Evolutionary conservation across 2,797 vertebrate species (phyloP).

Genomic region (Rhinatrema bivittatum): DNA sequence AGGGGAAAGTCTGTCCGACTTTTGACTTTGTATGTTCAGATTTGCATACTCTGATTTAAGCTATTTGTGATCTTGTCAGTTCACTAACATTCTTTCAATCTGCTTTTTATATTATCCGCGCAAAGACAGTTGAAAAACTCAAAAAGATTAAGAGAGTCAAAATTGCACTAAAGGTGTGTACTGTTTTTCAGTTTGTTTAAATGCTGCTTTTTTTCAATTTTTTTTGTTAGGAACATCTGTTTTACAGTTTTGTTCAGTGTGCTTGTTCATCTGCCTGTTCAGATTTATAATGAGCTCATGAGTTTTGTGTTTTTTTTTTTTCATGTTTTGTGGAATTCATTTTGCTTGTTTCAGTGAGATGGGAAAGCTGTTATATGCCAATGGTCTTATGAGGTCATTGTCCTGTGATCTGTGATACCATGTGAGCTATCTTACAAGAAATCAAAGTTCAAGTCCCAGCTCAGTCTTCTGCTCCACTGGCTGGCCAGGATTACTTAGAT

Average conservation of each 20-base stretch:
- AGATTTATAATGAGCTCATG: constrained; percentile 34
- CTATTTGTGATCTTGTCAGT: constrained; percentile 75
- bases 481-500: too few species aligned
- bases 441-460: too few species aligned
- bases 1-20: constrained; percentile 27
- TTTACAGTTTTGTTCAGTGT: constrained; percentile 31
- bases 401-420: too few species aligned
- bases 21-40: constrained; percentile 57
- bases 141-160: constrained; percentile 99
- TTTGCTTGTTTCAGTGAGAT: constrained; percentile 51
- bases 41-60: constrained; percentile 77
- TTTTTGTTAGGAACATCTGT: constrained; percentile 51
- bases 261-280: constrained; percentile 45
- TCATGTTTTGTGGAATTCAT: constrained; percentile 34
- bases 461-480: too few species aligned
- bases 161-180: constrained; percentile 99
- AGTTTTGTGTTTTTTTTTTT: too few species aligned
- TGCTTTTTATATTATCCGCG: constrained; percentile 78
- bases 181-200: constrained; percentile 74
- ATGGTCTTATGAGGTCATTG: rapidly evolving
- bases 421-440: too few species aligned
- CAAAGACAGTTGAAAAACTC: constrained; percentile 99
- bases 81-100: constrained; percentile 91
- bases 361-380: constrained; percentile 67
- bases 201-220: constrained; percentile 59